Base-by-base conservation (phyloP, 2,797 vertebrate genomes). In the Danionella dracula region DNA sequence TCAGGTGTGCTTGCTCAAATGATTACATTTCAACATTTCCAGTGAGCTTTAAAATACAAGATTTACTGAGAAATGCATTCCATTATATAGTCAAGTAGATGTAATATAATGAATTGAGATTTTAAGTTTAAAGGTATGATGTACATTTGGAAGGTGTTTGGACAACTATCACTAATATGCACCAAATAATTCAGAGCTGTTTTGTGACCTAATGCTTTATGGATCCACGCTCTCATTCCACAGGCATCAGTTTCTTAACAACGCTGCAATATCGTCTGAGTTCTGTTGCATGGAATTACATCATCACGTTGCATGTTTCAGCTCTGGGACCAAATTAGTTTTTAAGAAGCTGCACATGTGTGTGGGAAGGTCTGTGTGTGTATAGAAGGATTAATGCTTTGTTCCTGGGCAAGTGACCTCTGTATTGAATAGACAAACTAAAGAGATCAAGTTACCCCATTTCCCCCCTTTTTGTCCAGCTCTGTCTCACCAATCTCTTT, bases 351-450 rank as follows among this genome's bases (percentile, higher is more conserved):
- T 27, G 23, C 23, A 27, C 49, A 53, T 64, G 59, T 51, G 66
- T 70, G 40, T 56, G n/a, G n/a, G n/a, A n/a, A n/a, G n/a, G n/a
- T n/a, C n/a, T n/a, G 51, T 58, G 35, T 55, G 50, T 57, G 54
- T 61, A 34, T 57, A 38, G 51, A 17, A 48, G 59, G 50, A 70
- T 69, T 75, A 54, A 63, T 78, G 79, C 75, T 78, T 67, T 73
- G 65, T 82, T 76, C 81, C 74, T 66, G 42, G 55, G 75, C 61
- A 81, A 84, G 82, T 79, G 84, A 87, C 83, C 85, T 83, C 76
- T 80, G 76, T 78, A 78, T 81, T 80, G 76, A 82, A 79, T 62
- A 75, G 76, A 77, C 83, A 83, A 85, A 82, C 77, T 81, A 76
- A 70, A 76, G 76, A 75, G 81, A 83, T 87, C 81, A 72, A 42